Base-by-base conservation (phyloP, 2,797 vertebrate species). In the Neosilurus hyrtlii region DNA sequence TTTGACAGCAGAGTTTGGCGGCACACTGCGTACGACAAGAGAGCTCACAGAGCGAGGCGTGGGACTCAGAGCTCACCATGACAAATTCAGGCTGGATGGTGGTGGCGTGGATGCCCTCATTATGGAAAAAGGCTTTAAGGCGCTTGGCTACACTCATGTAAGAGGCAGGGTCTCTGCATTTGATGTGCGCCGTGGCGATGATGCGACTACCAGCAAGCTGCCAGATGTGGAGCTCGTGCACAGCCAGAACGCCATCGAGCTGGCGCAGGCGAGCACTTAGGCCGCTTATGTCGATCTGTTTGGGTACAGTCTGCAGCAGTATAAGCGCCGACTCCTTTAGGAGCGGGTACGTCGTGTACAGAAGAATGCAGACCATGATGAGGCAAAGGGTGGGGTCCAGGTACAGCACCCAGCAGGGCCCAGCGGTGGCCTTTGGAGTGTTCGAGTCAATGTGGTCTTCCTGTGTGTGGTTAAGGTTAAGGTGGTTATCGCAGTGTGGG, bases 111-210 rank as follows among this genome's bases (percentile, higher is more conserved):
- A 99, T 99, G 85, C 98, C 98, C 89, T 98, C 96, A 0, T 99
- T 86, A 1, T 99, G 98, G 86, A 99, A 99, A 88, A 98, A 97
- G 91, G 96, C 96, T 88, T 99, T 99, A 83, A 99, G 97, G 86
- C 95, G 96, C 86, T 99, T 99, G 65, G 97, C 98, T 91, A 99
- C 97, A 26, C 98, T 96, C 97, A 99, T 98, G 93, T 99, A 99
- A 0, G 97, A 95, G 0, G 97, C 89, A 79, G 97, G 97, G 90
- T 99, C 97, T 0, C 95, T 96, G 89, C 97, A 99, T 91, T 99
- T 99, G 86, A 99, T 99, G 92, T 99, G 98, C 1, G 97, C 97
- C 0, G 98, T 99, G 90, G 97, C 98, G 37, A 99, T 99, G 91
- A 99, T 99, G 86, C 97, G 95, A 87, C 97, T 99, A 87, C 98